These are phyloP conservation scores for Epistrophella euchroma DNA, from an alignment of 2,888 invertebrate genomes.

Conservation along the genomic window DNA sequence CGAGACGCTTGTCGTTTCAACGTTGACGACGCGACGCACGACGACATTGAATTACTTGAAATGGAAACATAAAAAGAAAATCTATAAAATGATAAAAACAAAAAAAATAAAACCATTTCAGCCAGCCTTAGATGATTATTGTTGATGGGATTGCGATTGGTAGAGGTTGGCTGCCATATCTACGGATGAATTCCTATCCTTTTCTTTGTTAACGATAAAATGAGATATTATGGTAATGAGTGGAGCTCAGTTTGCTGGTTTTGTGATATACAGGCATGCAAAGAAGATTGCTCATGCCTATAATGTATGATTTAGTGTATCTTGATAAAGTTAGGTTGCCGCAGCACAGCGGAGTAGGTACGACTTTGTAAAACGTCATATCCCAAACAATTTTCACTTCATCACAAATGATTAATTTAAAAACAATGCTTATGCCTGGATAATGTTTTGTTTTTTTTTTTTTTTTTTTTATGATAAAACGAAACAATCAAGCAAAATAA, in stretches of 20 bases:
- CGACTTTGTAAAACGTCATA: conserved; percentile 9
- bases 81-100: conserved; percentile 41
- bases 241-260: conserved; percentile 31
- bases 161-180: conserved; percentile 12
- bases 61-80: conserved; percentile 35
- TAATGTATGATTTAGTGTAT: conserved; percentile 5
- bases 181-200: conserved; percentile 22
- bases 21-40: conserved; percentile 33
- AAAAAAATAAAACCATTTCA: too few relatives aligned
- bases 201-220: conserved; percentile 57
- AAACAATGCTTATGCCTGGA: not conserved
- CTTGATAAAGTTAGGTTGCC: conserved; percentile 1
- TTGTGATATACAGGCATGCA: conserved; percentile 3
- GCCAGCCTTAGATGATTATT: conserved; percentile 23
- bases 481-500: not conserved
- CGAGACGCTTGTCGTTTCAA: conserved; percentile 56
- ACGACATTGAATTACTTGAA: conserved; percentile 54
- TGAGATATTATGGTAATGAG: conserved; percentile 67
- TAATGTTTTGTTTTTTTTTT: too few relatives aligned
- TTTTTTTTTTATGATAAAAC: not conserved
- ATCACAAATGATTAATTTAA: conserved; percentile 8
- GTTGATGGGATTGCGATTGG: conserved; percentile 23
- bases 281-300: conserved; percentile 5
- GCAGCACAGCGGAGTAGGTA: not conserved
- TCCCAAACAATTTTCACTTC: conserved; percentile 12